Percentiles rank a stretch among this genome's conserved stretches.
Evolutionary conservation across 2,113 vertebrate species (phyloP).

Genomic region (Fulmarus glacialis): DNA sequence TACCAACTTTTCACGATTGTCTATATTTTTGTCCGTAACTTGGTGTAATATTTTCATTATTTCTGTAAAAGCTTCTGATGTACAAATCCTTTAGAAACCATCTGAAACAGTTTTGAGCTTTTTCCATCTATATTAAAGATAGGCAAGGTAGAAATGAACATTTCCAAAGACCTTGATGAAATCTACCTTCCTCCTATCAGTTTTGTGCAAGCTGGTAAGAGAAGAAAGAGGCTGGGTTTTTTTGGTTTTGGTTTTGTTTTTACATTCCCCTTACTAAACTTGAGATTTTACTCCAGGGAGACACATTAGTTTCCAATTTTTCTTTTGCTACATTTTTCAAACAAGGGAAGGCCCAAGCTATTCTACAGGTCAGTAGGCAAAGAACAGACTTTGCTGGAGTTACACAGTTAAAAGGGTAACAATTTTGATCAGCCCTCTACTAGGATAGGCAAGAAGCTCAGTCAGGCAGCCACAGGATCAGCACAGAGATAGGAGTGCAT

Average conservation of each 20-base stretch:
- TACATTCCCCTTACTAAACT: too few species aligned
- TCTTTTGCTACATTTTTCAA: neutral
- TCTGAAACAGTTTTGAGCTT: neutral
- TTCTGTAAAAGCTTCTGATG: neutral
- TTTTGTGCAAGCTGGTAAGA: neutral
- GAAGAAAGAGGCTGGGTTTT: neutral
- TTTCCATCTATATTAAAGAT: neutral
- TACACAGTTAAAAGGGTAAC: neutral
- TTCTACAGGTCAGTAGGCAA: neutral
- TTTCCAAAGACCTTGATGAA: neutral
- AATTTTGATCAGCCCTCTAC: neutral
- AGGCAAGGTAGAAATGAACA: neutral
- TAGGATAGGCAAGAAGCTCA: neutral
- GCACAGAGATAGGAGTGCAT: neutral
- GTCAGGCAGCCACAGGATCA: neutral
- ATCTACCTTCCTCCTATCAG: neutral
- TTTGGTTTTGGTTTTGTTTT: rapidly evolving
- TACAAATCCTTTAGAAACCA: neutral
- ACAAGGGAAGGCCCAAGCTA: neutral
- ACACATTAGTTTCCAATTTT: neutral
- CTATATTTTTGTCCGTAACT: neutral
- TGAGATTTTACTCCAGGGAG: neutral
- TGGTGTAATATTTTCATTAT: neutral
- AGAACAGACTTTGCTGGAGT: neutral
- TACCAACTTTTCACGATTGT: neutral